Evolutionary conservation across 2,113 vertebrate species (phyloP).

Genomic region (Serilophus lunatus): DNA sequence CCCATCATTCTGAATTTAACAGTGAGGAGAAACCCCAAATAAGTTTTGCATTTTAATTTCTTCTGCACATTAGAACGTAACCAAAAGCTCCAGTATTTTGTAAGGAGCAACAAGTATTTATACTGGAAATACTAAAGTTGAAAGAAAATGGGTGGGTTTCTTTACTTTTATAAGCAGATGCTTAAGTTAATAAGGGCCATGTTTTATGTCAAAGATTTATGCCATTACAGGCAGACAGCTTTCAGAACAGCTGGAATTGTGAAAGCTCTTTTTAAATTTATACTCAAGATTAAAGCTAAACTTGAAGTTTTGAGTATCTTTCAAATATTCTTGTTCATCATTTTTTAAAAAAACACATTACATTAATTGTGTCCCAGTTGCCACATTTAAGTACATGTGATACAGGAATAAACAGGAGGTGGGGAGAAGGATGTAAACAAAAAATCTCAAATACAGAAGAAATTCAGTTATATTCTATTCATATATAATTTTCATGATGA

Average conservation of each 20-base stretch:
- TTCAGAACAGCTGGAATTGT: background rate
- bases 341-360: background rate
- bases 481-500: background rate
- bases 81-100: background rate
- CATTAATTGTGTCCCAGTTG: background rate
- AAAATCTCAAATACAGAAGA: background rate
- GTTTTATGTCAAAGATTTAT: background rate
- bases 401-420: background rate
- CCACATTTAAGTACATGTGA: background rate
- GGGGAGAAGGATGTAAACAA: background rate
- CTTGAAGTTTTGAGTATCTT: background rate
- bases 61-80: background rate
- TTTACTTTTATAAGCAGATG: background rate
- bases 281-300: background rate
- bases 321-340: background rate
- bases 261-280: background rate
- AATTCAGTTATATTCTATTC: background rate
- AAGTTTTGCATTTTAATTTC: background rate
- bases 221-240: background rate
- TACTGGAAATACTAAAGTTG: background rate
- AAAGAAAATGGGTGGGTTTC: background rate
- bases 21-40: background rate
- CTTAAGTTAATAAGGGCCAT: background rate
- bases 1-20: background rate
- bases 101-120: background rate